Base-by-base conservation (phyloP, 2,113 vertebrate species). In the Geococcyx californianus region DNA sequence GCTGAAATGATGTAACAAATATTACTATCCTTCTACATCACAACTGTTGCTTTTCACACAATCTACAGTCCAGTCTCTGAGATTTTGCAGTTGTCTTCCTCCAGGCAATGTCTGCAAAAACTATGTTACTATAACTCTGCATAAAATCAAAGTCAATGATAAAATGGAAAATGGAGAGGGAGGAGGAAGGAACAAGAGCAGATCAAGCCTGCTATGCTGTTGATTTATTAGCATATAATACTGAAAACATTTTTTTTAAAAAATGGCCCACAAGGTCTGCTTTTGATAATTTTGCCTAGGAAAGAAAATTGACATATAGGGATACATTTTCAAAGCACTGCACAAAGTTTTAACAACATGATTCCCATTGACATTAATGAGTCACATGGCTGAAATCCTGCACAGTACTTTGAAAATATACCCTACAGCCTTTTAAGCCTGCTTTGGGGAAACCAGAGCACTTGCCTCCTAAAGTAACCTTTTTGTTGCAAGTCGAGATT, bases 111-210 rank as follows among this genome's bases (percentile, higher is more conserved):
- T 83, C 93, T 84, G 84, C 66, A 89, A 89, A 85, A 80, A 36
- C 31, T 93, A 5, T 20, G 15, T 77, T 93, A 52, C 87, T 83
- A 58, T 80, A 84, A 93, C 66, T 86, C 93, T 96, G 94, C 47
- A 55, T 74, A 95, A 95, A 97, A 95, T 96, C 93, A 96, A 95
- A 97, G 76, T 86, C 91, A 94, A 36, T 93, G 90, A 92, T 95
- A 95, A 97, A 97, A 97, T 80, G 73, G 68, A 94, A 94, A 92
- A 73, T 82, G 83, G 62, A 69, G 60, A 90, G 56, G 82, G 55
- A 91, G 55, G 26, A 56, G 63, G 59, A 83, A 58, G 21, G 52
- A 94, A 95, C 2, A 2, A 88, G 58, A 64, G 55, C 36, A 94
- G 69, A 90, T 92, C 81, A 94, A 95, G 79, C 62, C 78, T 92